Evolutionary conservation across 2,888 invertebrate species (phyloP).

Genomic region (Zaprionus obscuricornis): DNA sequence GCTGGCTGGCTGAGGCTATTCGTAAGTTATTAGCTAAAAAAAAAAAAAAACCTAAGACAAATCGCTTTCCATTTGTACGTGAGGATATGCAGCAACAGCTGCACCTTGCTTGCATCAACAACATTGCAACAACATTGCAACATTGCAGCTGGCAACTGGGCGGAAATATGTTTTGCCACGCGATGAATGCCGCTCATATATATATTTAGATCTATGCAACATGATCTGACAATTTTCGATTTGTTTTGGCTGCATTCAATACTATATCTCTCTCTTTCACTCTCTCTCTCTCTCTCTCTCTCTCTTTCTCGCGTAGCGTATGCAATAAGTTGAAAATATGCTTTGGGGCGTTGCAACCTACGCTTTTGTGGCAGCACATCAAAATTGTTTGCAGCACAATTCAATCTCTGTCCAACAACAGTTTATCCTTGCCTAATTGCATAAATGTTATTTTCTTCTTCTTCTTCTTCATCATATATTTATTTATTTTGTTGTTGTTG

Average conservation of each 20-base stretch:
- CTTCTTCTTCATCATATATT: constrained; percentile 36
- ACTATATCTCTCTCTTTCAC: too few relatives aligned
- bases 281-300: too few relatives aligned
- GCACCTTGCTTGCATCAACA: too few relatives aligned
- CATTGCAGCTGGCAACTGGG: constrained; percentile 3
- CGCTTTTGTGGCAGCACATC: constrained; percentile 8
- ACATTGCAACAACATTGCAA: too few relatives aligned
- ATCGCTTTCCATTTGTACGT: constrained; percentile 82
- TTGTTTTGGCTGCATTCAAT: constrained; percentile 15
- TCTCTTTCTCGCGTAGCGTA: too few relatives aligned
- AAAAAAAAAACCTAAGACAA: too few relatives aligned
- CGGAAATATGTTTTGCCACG: too few relatives aligned
- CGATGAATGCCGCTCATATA: constrained; percentile 2
- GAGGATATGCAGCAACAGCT: constrained; percentile 47
- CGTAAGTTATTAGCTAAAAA: constrained; percentile 78
- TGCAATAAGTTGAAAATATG: too few relatives aligned
- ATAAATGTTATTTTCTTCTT: too few relatives aligned
- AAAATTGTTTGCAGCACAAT: background rate
- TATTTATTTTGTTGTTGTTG: constrained; percentile 71
- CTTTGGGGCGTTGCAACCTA: constrained; percentile 20
- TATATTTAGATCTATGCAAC: constrained; percentile 19
- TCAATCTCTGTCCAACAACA: too few relatives aligned
- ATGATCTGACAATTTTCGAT: constrained; percentile 45
- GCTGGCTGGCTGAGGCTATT: constrained; percentile 15
- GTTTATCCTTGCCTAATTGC: constrained; percentile 58